These are phyloP conservation scores for Choristoneura rosaceana DNA, from an alignment of 2,888 invertebrate species.

Conservation along the genomic window DNA sequence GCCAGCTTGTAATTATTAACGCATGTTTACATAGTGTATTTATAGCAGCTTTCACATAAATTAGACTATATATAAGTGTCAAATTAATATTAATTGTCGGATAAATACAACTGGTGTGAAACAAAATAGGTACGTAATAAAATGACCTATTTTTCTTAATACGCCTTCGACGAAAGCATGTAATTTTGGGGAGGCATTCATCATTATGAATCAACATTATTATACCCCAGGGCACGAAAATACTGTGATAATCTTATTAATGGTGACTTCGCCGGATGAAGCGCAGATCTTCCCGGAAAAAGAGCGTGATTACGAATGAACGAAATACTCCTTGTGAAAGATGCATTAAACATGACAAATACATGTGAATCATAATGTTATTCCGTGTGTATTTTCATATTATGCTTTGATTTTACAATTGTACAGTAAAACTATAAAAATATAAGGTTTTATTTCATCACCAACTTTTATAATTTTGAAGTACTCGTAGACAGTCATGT, in stretches of 20 bases:
- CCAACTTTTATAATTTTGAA: neutral
- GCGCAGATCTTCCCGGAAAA: conserved; percentile 28
- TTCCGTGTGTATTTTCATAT: neutral
- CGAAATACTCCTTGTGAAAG: conserved; percentile 2
- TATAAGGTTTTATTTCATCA: neutral
- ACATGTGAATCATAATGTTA: neutral
- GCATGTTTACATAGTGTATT: neutral
- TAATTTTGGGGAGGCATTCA: conserved; percentile 39
- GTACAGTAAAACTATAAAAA: neutral
- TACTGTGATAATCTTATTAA: conserved; percentile 39
- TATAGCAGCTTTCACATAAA: neutral
- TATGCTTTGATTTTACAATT: neutral
- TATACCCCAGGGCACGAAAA: conserved; percentile 30
- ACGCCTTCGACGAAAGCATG: conserved; percentile 21
- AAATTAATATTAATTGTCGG: neutral
- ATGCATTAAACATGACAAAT: neutral
- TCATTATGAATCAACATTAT: conserved; percentile 46
- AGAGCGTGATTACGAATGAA: conserved; percentile 12
- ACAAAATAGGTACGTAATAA: conserved; percentile 11
- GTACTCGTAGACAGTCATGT: too few species aligned
- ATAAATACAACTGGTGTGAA: neutral
- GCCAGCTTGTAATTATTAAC: neutral
- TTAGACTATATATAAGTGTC: neutral
- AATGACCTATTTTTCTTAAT: conserved; percentile 38
- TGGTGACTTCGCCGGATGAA: conserved; percentile 23